Evolutionary conservation across 2,888 invertebrate genomes (phyloP), one percentile per base, ranked within the genome.

Genomic region (Apoda limacodes): DNA sequence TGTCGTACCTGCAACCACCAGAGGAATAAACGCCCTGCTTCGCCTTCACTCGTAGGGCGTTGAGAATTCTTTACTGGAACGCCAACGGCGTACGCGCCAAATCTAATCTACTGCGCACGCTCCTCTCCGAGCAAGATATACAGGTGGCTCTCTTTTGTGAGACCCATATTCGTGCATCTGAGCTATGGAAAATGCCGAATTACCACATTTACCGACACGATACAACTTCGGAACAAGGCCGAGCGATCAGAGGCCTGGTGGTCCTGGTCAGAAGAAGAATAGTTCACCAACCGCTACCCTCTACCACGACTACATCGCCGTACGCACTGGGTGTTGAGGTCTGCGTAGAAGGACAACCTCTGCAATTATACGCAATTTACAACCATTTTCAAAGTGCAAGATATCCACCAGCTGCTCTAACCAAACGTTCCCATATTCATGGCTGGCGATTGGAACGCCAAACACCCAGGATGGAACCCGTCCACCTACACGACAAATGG

Each of bases 381-480:
- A 13, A 4, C 7, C 4, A 4, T 5, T 9, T 9, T 5, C 4
- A 7, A 3, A 4, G 10, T 7, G 10, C 9, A 5, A 5, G 27
- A 27, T 11, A 4, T 15, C 14, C 14, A n/a, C 5, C 14, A 14
- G 4, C 14, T 27, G 4, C 15, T 27, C 5, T 5, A 4, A 10
- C 21, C 9, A 21, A 10, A 21, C 21, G 4, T 6, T 21, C 3
- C 21, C 10, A 21, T 4, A n/a, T 10, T 10, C 21, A 10, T 21
- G n/a, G n/a, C n/a, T n/a, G n/a, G n/a, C 12, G 28, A 23, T 9
- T 23, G 30, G 6, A 33, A 25, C 17, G 19, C 28, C 10, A 38
- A 32, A 5, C 37, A 38, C 15, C 4, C 21, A 10, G 28, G n/a
- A n/a, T n/a, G n/a, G n/a, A n/a, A n/a, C n/a, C n/a, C n/a, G n/a